Base-by-base conservation (phyloP, 2,113 vertebrate species). In the Lichenostomus cassidix region DNA sequence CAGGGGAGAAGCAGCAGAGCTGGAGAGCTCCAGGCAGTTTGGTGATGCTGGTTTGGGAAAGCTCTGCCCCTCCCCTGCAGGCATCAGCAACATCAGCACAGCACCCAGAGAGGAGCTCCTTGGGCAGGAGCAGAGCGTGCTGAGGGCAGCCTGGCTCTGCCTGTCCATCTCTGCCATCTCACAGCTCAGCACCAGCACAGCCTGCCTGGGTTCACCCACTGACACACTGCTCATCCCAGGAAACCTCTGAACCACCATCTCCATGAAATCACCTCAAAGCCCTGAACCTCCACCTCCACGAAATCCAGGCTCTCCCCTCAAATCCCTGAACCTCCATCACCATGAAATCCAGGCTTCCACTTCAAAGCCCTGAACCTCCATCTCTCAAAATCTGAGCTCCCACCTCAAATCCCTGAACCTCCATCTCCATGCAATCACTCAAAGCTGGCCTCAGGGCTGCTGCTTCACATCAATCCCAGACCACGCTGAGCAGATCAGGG, bases 61-160 rank as follows among this genome's bases (percentile, higher is more conserved):
- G 70, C 41, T 10, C 15, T 10, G n/a, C 42, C 25, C 63, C 19
- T 1, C 3, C 37, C 42, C 91, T 53, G 52, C 68, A 22, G 2
- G 6, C 71, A 69, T 1, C 11, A 0, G n/a, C 1, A 10, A 7
- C 1, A 4, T 0, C 4, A 37, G 44, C 64, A 27, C 55, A 44
- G 21, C 21, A 42, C 50, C 20, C 59, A 28, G 0, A 25, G 44
- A 53, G 2, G 12, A 0, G 12, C 6, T 41, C 37, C 67, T 33
- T 7, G 9, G 11, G 71, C 49, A n/a, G 42, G 3, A 29, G 27
- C 21, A 3, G 0, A 0, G 20, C 0, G 24, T 14, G 53, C 44
- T 46, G 6, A 2, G 6, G 49, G 41, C 47, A 68, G 37, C 44
- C 55, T 8, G 3, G 4, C 35, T 56, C 28, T 23, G 5, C 15